phyloP scores from a whole-genome alignment of 2,888 invertebrate genomes.

The Orthosia gracilis region DNA sequence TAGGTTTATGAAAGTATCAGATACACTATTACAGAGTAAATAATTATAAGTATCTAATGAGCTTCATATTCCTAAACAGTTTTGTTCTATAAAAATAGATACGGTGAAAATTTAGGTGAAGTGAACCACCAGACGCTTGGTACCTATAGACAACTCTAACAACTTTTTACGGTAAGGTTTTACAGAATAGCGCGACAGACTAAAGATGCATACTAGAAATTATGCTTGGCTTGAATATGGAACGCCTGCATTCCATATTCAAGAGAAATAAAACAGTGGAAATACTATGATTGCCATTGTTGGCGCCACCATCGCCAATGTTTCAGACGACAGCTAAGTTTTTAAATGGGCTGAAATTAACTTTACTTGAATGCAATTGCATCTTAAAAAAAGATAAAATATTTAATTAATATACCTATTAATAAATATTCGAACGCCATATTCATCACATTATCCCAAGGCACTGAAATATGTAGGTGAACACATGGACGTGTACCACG shows the following conservation, averaged over 20 bases:
- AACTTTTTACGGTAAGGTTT: background rate
- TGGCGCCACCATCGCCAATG: background rate
- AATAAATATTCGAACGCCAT: no score
- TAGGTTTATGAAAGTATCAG: background rate
- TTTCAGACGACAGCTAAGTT: background rate
- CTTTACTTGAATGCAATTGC: no score
- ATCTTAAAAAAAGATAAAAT: no score
- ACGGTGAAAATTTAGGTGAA: no score
- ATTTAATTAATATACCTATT: no score
- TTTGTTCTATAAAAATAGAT: no score
- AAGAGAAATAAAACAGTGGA: background rate
- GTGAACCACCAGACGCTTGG: no score
- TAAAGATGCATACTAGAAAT: background rate
- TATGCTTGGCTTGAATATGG: background rate
- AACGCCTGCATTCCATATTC: background rate
- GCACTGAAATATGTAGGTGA: no score
- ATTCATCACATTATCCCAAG: no score
- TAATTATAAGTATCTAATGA: background rate
- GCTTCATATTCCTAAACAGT: no score
- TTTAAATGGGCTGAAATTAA: no score
- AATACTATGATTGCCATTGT: background rate
- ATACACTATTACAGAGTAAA: background rate
- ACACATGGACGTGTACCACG: no score
- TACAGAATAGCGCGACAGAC: background rate
- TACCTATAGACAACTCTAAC: background rate